These are phyloP conservation scores for Seriola quinqueradiata DNA, from an alignment of 2,113 vertebrate genomes.

Conservation along the genomic window DNA sequence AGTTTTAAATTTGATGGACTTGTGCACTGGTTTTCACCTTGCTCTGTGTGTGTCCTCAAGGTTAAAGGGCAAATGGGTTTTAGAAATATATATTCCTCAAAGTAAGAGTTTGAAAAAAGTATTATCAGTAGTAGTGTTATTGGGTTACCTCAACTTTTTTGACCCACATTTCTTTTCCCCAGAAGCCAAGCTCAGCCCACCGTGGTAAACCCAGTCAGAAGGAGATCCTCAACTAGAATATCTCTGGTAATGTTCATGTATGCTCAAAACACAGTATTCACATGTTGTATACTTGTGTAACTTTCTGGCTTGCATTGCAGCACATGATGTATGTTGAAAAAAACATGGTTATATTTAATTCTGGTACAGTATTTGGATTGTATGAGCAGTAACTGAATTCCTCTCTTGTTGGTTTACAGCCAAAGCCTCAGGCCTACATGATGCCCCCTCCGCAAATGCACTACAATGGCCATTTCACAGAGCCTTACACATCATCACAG, in stretches of 20 bases:
- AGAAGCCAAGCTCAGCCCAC: constrained; percentile 90
- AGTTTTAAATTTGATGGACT: neutral
- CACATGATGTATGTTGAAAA: neutral
- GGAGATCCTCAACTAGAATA: constrained; percentile 92
- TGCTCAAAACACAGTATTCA: neutral
- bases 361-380: constrained; percentile 1
- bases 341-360: constrained; percentile 1
- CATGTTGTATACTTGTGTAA: neutral
- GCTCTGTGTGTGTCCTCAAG: neutral
- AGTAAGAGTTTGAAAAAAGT: neutral
- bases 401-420: constrained; percentile 80
- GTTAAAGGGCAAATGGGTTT: neutral
- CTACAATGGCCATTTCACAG: constrained; percentile 95
- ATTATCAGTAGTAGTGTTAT: neutral
- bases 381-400: constrained; percentile 34
- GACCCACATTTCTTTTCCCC: constrained; percentile 2
- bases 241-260: constrained; percentile 89
- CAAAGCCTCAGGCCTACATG: constrained; percentile 93
- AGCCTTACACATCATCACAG: constrained; percentile 95
- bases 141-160: constrained; percentile 1
- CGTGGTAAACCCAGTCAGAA: constrained; percentile 91
- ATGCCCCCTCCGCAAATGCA: constrained; percentile 93
- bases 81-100: neutral
- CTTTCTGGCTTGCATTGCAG: neutral
- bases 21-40: neutral